Base-by-base conservation (phyloP, 2,113 vertebrate genomes). In the Alouatta palliata region DNA sequence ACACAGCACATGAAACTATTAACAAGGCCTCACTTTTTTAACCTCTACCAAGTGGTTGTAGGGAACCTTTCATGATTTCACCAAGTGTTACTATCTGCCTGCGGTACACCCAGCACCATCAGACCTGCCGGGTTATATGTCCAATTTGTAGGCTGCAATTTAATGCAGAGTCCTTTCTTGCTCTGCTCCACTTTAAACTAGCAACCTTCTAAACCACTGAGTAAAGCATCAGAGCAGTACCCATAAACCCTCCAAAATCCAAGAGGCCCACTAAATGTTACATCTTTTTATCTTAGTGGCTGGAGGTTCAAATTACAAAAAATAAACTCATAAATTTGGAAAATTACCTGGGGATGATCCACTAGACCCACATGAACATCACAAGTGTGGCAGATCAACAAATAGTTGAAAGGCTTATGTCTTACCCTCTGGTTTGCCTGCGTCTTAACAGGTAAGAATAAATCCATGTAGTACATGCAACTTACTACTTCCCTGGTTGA, bases 401-500 rank as follows among this genome's bases (percentile, higher is more conserved):
- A 91, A 37, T 45, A 54, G 87, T 71, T 56, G 6, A 43, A 83
- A 91, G 1, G 2, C 80, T 30, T 84, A 0, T 73, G 6, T 71
- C 43, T 79, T 37, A 75, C 16, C 6, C 5, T 83, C 25, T 16
- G 19, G 11, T 66, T 66, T 40, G 6, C 8, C 27, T 77, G 32
- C 32, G 14, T 71, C 52, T 37, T 21, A 23, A 6, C 61, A 79
- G 6, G 2, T 49, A 73, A 79, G 23, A 54, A 5, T 37, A 30
- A 27, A 13, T 13, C 20, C 8, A 61, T 61, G 30, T 2, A 30
- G 30, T 6, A 8, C 0, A 6, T 32, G 0, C 3, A 30, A 86
- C 23, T 71, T 86, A 80, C 2, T 45, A 5, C 6, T 87, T 45
- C 11, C 19, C 14, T 52, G 1, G 2, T 27, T 20, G 47, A 61